A percentile compares a stretch with the other conserved stretches of the same genome.
Conservation (phyloP, 1,140 invertebrate species). For the Ips typographus region DNA sequence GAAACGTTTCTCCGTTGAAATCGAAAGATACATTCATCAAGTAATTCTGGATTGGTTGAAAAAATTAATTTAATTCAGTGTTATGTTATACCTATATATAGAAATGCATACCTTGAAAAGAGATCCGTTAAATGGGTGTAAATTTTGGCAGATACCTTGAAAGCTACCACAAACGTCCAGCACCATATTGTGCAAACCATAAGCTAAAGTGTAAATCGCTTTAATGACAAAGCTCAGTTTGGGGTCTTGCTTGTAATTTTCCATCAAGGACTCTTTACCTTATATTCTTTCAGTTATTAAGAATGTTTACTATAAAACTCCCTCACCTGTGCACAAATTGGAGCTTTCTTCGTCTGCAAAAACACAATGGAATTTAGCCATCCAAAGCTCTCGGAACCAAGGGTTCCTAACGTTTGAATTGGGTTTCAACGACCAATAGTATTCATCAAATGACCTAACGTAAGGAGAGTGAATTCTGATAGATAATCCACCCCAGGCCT, state of each 20-base stretch:
- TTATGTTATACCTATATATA: neutral
- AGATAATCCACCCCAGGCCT: slow-evolving; percentile 73
- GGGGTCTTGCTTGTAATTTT: slow-evolving; percentile 68
- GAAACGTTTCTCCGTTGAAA: slow-evolving; percentile 68
- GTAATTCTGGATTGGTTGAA: slow-evolving; percentile 57
- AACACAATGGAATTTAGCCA: slow-evolving; percentile 67
- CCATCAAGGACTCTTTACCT: slow-evolving; percentile 56
- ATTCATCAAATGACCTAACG: slow-evolving; percentile 66
- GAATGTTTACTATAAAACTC: too few relatives aligned
- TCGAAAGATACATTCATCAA: slow-evolving; percentile 77
- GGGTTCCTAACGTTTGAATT: slow-evolving; percentile 67
- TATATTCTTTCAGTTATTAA: neutral
- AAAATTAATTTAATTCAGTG: neutral
- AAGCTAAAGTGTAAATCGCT: slow-evolving; percentile 69
- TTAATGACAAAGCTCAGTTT: slow-evolving; percentile 79
- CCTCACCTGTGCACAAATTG: too few relatives aligned
- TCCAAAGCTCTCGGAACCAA: slow-evolving; percentile 79
- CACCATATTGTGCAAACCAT: slow-evolving; percentile 69
- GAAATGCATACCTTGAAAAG: slow-evolving; percentile 49
- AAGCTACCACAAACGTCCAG: slow-evolving; percentile 58
- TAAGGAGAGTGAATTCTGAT: slow-evolving; percentile 74
- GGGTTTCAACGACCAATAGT: slow-evolving; percentile 69
- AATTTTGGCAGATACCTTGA: slow-evolving; percentile 61
- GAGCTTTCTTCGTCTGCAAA: slow-evolving; percentile 42
- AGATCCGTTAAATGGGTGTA: slow-evolving; percentile 69